Percentiles rank a stretch among this genome's conserved stretches.
phyloP scores from a whole-genome alignment of 2,113 vertebrate genomes.

The Motacilla tschutschensis region DNA sequence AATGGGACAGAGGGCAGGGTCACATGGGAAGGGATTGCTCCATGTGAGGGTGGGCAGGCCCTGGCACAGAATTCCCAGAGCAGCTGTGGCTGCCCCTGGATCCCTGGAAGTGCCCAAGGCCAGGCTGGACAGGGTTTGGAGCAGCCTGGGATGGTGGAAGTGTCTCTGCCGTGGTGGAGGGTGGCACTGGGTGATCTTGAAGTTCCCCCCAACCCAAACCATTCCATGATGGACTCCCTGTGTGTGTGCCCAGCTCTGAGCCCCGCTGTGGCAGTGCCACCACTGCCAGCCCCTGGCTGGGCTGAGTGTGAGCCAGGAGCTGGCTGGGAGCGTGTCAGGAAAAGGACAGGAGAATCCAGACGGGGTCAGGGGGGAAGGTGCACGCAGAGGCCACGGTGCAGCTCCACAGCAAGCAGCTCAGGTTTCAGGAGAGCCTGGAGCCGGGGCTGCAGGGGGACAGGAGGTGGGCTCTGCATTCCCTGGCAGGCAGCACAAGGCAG shows the following conservation, averaged over 20 bases:
- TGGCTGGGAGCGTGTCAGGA: slow-evolving; percentile 31
- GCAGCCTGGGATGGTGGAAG: fast-evolving
- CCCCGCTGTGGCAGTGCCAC: background rate
- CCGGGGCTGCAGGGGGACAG: slow-evolving; percentile 63
- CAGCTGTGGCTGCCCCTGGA: background rate
- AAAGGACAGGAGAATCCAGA: slow-evolving; percentile 59
- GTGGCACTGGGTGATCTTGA: fast-evolving
- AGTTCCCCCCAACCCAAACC: background rate
- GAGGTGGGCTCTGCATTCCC: slow-evolving; percentile 70
- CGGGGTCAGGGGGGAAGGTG: slow-evolving; percentile 79
- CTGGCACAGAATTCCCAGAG: background rate
- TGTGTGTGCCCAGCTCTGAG: background rate
- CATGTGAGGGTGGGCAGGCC: background rate
- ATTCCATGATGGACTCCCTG: fast-evolving
- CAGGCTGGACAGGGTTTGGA: background rate
- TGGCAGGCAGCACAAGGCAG: slow-evolving; percentile 71
- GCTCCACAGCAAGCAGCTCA: slow-evolving; percentile 51
- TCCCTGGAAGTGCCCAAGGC: background rate
- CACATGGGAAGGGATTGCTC: background rate
- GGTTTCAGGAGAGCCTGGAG: slow-evolving; percentile 68
- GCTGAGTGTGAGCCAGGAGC: background rate
- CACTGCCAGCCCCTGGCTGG: background rate
- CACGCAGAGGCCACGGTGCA: slow-evolving; percentile 70
- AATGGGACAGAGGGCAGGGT: background rate
- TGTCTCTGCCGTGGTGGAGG: background rate